phyloP scores from a whole-genome alignment of 1,140 invertebrate genomes.

The Drosophila dunni region DNA sequence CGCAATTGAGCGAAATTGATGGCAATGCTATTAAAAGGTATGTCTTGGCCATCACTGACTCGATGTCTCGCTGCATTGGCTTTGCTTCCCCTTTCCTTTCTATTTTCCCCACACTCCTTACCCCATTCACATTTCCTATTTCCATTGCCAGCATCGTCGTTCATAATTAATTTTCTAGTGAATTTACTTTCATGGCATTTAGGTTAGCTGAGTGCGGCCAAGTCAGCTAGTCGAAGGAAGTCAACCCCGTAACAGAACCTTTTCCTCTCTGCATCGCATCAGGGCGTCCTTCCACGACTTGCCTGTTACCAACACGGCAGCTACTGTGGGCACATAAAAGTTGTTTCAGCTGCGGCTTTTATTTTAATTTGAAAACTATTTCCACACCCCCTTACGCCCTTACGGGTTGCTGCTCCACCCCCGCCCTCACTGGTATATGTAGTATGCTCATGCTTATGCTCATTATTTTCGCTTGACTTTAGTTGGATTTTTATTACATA shows the following conservation, averaged over 20 bases:
- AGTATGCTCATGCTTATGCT: conserved; percentile 54
- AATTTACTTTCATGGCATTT: conserved; percentile 82
- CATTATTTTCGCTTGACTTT: conserved; percentile 79
- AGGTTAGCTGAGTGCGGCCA: conserved; percentile 64
- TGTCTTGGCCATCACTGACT: conserved; percentile 29
- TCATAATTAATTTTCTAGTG: conserved; percentile 83
- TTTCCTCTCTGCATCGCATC: conserved; percentile 1
- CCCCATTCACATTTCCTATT: conserved; percentile 14
- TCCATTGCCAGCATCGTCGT: conserved; percentile 46
- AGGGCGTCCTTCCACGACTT: background rate
- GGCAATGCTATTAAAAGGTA: conserved; percentile 82
- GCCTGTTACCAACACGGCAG: background rate
- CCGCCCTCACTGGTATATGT: conserved; percentile 1
- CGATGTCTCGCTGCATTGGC: conserved; percentile 62
- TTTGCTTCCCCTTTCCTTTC: conserved; percentile 35
- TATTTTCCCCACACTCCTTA: conserved; percentile 1
- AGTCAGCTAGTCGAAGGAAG: conserved; percentile 14
- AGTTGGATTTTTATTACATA: conserved; percentile 76
- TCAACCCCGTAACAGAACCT: conserved; percentile 15
- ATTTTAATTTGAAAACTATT: conserved; percentile 84
- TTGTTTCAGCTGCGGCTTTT: conserved; percentile 78
- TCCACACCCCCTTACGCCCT: conserved; percentile 34
- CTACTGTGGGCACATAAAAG: conserved; percentile 71
- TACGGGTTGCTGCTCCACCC: background rate
- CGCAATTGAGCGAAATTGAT: conserved; percentile 83